Percentiles rank a stretch among this genome's conserved stretches.
These are phyloP conservation scores for Heterochromis multidens DNA, from an alignment of 2,113 vertebrate species.

Conservation along the genomic window DNA sequence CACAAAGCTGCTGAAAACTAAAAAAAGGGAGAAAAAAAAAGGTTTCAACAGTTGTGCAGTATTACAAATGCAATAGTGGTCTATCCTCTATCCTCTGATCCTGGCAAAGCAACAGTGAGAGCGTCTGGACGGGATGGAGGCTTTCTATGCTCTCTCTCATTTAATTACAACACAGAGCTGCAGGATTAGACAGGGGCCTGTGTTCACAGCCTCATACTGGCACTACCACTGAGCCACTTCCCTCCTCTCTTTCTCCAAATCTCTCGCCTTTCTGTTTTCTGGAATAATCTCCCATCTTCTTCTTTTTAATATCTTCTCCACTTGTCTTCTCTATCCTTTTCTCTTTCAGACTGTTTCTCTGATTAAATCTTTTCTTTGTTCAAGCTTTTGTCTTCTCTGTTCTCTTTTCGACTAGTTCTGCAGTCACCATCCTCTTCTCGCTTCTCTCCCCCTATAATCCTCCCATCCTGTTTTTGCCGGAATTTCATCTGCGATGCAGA, in stretches of 20 bases:
- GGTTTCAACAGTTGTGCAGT: constrained; percentile 80
- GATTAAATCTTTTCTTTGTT: constrained; percentile 68
- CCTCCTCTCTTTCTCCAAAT: constrained; percentile 42
- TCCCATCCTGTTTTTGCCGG: constrained; percentile 68
- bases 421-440: constrained; percentile 44
- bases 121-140: constrained; percentile 77
- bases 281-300: constrained; percentile 61
- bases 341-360: constrained; percentile 65
- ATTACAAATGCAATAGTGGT: constrained; percentile 83
- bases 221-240: constrained; percentile 44
- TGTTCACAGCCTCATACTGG: constrained; percentile 76
- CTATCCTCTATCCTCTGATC: constrained; percentile 75
- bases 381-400: constrained; percentile 55
- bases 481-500: constrained; percentile 70
- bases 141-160: constrained; percentile 68
- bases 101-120: constrained; percentile 76
- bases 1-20: constrained; percentile 45
- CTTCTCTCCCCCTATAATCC: constrained; percentile 56
- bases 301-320: constrained; percentile 65
- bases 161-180: constrained; percentile 76
- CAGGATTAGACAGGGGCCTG: constrained; percentile 78
- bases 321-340: constrained; percentile 56
- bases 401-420: constrained; percentile 39
- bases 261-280: constrained; percentile 60
- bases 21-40: constrained; percentile 37